These are phyloP conservation scores for Aphelocoma californica DNA, from an alignment of 2,797 vertebrate species.

Conservation along the genomic window DNA sequence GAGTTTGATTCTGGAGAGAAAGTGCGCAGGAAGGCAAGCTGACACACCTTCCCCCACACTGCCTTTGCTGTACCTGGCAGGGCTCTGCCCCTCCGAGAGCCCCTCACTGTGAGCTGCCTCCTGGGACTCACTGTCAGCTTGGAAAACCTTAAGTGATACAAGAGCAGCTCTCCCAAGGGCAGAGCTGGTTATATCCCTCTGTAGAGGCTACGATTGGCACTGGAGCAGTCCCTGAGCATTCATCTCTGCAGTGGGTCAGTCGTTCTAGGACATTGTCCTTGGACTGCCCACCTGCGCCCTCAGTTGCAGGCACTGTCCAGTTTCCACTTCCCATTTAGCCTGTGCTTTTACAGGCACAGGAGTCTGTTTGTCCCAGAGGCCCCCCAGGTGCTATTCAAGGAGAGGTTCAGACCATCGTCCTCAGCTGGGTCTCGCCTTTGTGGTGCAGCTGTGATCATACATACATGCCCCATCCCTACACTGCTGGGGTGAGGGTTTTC, in stretches of 20 bases:
- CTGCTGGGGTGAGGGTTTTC: not conserved
- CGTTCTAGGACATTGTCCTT: not conserved
- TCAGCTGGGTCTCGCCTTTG: not conserved
- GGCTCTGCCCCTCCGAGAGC: not conserved
- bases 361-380: not conserved
- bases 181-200: not conserved
- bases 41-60: not conserved
- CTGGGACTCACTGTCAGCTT: not conserved
- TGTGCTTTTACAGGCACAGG: not conserved
- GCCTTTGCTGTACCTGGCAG: not conserved
- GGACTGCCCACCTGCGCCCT: not conserved
- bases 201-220: rapidly evolving
- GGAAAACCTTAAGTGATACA: not conserved
- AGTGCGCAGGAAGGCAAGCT: not conserved
- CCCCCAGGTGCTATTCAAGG: not conserved
- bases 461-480: not conserved
- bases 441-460: not conserved
- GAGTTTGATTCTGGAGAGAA: not conserved
- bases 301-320: not conserved
- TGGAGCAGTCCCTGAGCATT: not conserved
- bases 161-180: not conserved
- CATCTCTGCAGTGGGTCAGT: not conserved
- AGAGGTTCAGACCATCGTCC: not conserved
- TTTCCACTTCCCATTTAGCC: not conserved
- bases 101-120: not conserved